phyloP scores from a whole-genome alignment of 1,140 invertebrate genomes.

The Drosophila paulistorum region DNA sequence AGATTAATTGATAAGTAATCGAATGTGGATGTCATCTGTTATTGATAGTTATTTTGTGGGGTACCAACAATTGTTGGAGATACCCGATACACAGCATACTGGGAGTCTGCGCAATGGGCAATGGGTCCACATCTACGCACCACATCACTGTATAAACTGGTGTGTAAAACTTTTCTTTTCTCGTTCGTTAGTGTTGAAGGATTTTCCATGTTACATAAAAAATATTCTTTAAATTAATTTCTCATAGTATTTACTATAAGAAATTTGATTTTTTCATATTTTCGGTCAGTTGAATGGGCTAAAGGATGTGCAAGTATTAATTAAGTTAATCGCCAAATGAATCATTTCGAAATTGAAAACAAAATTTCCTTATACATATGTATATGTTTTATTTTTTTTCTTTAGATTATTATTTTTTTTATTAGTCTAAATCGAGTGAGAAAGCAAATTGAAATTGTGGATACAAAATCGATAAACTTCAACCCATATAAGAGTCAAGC shows the following conservation, averaged over 20 bases:
- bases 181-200: constrained; percentile 40
- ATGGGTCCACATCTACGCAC: not conserved
- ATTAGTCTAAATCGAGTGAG: constrained; percentile 13
- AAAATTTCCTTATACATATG: not conserved
- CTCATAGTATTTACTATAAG: constrained; percentile 18
- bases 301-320: constrained; percentile 1
- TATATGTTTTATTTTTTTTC: not conserved
- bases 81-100: constrained; percentile 45
- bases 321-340: not conserved
- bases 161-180: constrained; percentile 59
- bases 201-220: constrained; percentile 56
- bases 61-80: not conserved
- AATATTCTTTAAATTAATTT: constrained; percentile 22
- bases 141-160: constrained; percentile 34
- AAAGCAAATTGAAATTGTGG: constrained; percentile 2
- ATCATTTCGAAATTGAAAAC: constrained; percentile 8
- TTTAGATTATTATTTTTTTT: constrained; percentile 16
- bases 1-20: constrained; percentile 13
- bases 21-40: constrained; percentile 12
- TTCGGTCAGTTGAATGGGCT: constrained; percentile 5
- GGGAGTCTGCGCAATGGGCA: constrained; percentile 38
- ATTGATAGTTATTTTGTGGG: constrained; percentile 17
- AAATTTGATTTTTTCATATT: not conserved
- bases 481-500: constrained; percentile 47
- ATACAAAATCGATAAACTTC: constrained; percentile 68